These are phyloP conservation scores for Tetheella fluctuosa DNA, from an alignment of 2,888 invertebrate species.

Conservation along the genomic window DNA sequence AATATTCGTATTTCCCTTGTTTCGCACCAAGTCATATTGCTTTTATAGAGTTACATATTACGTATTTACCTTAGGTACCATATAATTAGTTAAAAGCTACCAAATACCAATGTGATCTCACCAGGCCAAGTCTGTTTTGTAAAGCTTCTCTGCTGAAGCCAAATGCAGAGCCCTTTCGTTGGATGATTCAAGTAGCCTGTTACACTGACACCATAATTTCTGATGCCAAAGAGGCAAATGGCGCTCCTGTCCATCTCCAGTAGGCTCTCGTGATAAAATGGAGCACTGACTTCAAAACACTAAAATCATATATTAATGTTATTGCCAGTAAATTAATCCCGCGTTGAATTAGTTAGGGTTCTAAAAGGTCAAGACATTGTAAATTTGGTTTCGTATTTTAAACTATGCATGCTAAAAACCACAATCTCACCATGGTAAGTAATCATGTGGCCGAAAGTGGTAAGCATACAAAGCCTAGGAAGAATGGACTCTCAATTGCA, in stretches of 20 bases:
- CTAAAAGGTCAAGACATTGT: no score
- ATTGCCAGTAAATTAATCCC: neutral
- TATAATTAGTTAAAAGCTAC: no score
- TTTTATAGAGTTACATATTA: no score
- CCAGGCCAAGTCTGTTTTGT: slow-evolving; percentile 98
- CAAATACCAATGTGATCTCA: slow-evolving; percentile 36
- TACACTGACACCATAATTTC: slow-evolving; percentile 97
- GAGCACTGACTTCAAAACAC: slow-evolving; percentile 94
- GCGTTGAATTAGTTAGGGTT: neutral
- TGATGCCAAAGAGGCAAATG: slow-evolving; percentile 96
- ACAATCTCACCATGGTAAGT: no score
- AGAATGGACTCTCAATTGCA: no score
- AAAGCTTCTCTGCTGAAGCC: slow-evolving; percentile 95
- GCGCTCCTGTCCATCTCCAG: slow-evolving; percentile 96
- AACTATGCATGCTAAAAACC: no score
- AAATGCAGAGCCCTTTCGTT: slow-evolving; percentile 93
- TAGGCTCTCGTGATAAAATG: slow-evolving; percentile 80
- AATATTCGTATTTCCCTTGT: no score
- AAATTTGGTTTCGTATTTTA: no score
- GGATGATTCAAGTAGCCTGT: slow-evolving; percentile 96
- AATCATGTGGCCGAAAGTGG: no score
- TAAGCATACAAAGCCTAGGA: no score
- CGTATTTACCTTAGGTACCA: no score
- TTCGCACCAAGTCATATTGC: no score
- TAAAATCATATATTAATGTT: slow-evolving; percentile 59